Evolutionary conservation across 1,140 invertebrate species (phyloP).

Genomic region (Apis cerana): DNA sequence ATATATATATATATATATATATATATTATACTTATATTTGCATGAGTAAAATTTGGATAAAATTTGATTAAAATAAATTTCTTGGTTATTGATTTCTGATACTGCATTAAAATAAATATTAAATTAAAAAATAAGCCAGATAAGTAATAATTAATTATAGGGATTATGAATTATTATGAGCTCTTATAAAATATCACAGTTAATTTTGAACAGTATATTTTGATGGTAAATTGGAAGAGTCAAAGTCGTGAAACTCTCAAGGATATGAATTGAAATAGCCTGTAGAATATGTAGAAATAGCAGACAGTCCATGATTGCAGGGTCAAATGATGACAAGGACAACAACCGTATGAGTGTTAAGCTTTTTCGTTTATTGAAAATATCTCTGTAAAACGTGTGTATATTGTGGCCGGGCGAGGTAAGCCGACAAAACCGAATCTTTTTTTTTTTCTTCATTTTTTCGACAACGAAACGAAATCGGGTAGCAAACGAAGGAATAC

Average conservation of each 20-base stretch:
- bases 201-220: neutral
- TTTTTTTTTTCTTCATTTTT: constrained; percentile 6
- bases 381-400: constrained; percentile 78
- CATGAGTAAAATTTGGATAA: too few relatives aligned
- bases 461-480: constrained; percentile 72
- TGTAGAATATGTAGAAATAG: neutral
- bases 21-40: neutral
- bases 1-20: too few relatives aligned
- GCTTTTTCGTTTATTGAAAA: constrained; percentile 78
- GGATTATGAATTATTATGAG: too few relatives aligned
- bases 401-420: constrained; percentile 74
- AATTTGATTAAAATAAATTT: too few relatives aligned
- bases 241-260: neutral
- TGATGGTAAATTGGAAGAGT: neutral
- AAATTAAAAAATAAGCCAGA: too few relatives aligned
- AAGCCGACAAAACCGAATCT: constrained; percentile 74
- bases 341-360: constrained; percentile 71
- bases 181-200: neutral
- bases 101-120: neutral
- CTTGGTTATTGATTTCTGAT: too few relatives aligned
- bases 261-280: neutral
- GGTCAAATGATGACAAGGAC: constrained; percentile 48
- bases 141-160: neutral
- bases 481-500: constrained; percentile 71
- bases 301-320: neutral